These are phyloP conservation scores for Streblospio benedicti DNA, from an alignment of 1,140 invertebrate species.

Conservation along the genomic window DNA sequence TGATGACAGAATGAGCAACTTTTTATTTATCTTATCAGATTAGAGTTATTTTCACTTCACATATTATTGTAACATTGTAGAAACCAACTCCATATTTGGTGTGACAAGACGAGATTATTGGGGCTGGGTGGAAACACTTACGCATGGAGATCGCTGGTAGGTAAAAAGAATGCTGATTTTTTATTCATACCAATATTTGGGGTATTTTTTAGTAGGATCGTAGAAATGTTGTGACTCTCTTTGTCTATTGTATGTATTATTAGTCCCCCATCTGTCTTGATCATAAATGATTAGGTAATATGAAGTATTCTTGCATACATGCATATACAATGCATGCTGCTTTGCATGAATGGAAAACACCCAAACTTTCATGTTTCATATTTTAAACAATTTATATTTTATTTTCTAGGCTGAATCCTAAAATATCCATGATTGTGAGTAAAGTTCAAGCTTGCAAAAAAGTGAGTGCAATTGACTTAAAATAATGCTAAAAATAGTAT, in stretches of 20 bases:
- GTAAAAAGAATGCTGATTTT: not conserved
- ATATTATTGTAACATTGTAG: not conserved
- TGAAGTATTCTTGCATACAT: too few relatives aligned
- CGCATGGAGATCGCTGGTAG: not conserved
- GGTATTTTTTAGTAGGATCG: too few relatives aligned
- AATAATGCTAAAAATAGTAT: not conserved
- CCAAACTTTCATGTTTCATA: not conserved
- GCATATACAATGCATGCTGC: too few relatives aligned
- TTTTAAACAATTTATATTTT: not conserved
- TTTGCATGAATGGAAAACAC: constrained; percentile 5
- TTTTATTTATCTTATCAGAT: not conserved
- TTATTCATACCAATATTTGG: constrained; percentile 20
- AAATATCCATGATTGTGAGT: constrained; percentile 17
- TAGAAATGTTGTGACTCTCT: too few relatives aligned
- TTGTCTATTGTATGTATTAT: too few relatives aligned
- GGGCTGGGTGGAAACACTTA: constrained; percentile 6
- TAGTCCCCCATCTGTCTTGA: too few relatives aligned
- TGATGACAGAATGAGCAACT: not conserved
- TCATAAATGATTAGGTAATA: too few relatives aligned
- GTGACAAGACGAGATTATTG: constrained; percentile 7
- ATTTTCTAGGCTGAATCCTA: not conserved
- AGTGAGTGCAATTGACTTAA: constrained; percentile 1
- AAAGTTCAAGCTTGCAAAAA: constrained; percentile 22
- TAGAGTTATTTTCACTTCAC: too few relatives aligned
- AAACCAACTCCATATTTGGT: constrained; percentile 1